Evolutionary conservation across 2,797 vertebrate genomes (phyloP).

Genomic region (Australoheros facetus): DNA sequence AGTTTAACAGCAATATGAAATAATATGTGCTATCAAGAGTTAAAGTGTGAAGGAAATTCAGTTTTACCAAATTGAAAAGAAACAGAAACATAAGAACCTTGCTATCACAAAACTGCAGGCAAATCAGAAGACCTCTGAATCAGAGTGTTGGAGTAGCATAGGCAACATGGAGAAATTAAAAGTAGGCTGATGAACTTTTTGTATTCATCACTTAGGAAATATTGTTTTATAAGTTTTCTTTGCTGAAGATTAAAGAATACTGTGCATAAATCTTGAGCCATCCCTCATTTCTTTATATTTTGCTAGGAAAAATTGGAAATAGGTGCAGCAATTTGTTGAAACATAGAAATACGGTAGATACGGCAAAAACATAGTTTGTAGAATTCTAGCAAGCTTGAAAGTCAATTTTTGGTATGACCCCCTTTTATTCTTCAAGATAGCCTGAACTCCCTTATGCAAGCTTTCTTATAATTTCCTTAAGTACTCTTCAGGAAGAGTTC

Average conservation of each 20-base stretch:
- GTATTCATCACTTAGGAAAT: not conserved
- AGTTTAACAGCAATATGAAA: not conserved
- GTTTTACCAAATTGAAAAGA: not conserved
- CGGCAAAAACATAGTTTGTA: not conserved
- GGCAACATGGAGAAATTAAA: not conserved
- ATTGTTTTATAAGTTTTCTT: not conserved
- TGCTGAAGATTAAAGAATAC: not conserved
- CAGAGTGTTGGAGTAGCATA: not conserved
- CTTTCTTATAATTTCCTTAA: not conserved
- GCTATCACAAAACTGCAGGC: conserved; percentile 1
- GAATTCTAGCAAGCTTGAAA: not conserved
- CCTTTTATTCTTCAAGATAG: not conserved
- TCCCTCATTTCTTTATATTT: not conserved
- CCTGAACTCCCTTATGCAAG: not conserved
- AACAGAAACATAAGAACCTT: conserved; percentile 1
- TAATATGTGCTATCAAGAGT: conserved; percentile 13
- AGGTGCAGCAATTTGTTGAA: not conserved
- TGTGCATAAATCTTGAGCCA: not conserved
- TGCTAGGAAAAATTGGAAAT: not conserved
- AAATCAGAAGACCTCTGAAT: not conserved
- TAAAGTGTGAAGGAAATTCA: not conserved
- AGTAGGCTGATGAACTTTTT: not conserved
- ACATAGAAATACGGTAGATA: not conserved
- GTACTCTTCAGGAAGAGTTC: not conserved
- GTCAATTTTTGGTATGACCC: not conserved